A percentile compares a stretch with the other conserved stretches of the same genome.
Conservation (phyloP, 1,140 invertebrate genomes). For the Drosophila lacteicornis region DNA sequence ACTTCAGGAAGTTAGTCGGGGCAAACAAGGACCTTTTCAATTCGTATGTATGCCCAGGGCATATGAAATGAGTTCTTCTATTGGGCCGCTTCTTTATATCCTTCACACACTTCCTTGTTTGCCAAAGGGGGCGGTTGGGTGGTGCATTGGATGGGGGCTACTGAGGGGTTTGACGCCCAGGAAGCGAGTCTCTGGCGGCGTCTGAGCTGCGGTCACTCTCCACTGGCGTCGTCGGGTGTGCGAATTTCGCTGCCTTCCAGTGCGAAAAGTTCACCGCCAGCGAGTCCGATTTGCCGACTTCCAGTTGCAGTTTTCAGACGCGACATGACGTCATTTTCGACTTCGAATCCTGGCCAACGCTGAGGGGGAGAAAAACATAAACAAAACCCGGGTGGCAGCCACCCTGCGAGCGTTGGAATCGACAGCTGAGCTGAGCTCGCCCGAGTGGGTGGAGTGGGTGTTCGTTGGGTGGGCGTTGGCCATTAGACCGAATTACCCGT, state of each 20-base stretch:
- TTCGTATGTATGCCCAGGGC: constrained; percentile 52
- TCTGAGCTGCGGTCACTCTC: constrained; percentile 62
- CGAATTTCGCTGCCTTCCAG: constrained; percentile 57
- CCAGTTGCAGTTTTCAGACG: constrained; percentile 63
- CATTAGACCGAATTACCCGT: constrained; percentile 54
- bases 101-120: constrained; percentile 70
- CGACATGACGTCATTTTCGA: constrained; percentile 78
- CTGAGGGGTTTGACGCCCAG: constrained; percentile 4
- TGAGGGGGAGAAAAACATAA: constrained; percentile 58
- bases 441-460: constrained; percentile 29
- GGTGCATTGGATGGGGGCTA: constrained; percentile 14
- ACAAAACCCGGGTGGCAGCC: constrained; percentile 50
- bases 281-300: constrained; percentile 48
- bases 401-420: constrained; percentile 15
- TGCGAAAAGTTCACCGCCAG: constrained; percentile 36
- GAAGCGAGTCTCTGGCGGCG: constrained; percentile 47
- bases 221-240: constrained; percentile 39
- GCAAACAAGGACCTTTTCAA: constrained; percentile 62
- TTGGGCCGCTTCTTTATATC: constrained; percentile 57
- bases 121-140: constrained; percentile 14
- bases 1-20: constrained; percentile 59
- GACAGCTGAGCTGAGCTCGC: constrained; percentile 62
- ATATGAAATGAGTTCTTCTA: constrained; percentile 71
- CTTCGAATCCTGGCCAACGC: constrained; percentile 44
- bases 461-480: constrained; percentile 29